Base-by-base conservation (phyloP, 2,888 invertebrate genomes). In the Sphecodes monilicornis region DNA sequence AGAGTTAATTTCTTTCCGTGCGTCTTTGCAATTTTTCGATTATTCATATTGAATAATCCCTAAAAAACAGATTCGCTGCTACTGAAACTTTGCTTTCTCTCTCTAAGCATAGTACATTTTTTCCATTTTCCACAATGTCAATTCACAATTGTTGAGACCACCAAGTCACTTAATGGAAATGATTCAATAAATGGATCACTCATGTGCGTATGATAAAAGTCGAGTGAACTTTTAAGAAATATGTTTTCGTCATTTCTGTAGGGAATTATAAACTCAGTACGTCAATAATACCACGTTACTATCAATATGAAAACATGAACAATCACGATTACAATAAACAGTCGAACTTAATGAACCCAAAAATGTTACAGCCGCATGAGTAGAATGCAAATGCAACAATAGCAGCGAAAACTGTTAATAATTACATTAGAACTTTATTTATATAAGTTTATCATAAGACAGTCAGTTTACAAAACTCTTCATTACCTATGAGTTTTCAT, bases 401-500 rank as follows among this genome's bases (percentile, higher is more conserved):
- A 26, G 11, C 54, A 54, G n/a, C n/a, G n/a, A 54, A 11, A 54
- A 54, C 18, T 54, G 54, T 54, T 54, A 3, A 10, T 54, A 54
- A n/a, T n/a, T 54, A 26, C 54, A 54, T n/a, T 54, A 54, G 54
- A 54, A 54, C 54, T 54, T 54, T 54, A 26, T 54, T 54, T 54
- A n/a, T n/a, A 26, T n/a, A n/a, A 54, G 2, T n/a, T n/a, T 3
- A 11, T n/a, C n/a, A 54, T n/a, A 2, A 54, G 11, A n/a, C 54
- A 11, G n/a, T 54, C 10, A 18, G 18, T 46, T 46, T 46, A 46
- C 46, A 46, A 46, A 18, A 36, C 5, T 2, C 36, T 36, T 46
- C 18, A 3, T 18, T 18, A 46, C 1, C 4, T 46, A 5, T 10
- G 22, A 50, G 2, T 8, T 10, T 50, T 50, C 50, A 50, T 50